Conservation (phyloP, 2,888 invertebrate species). For the Yponomeuta malinellus region DNA sequence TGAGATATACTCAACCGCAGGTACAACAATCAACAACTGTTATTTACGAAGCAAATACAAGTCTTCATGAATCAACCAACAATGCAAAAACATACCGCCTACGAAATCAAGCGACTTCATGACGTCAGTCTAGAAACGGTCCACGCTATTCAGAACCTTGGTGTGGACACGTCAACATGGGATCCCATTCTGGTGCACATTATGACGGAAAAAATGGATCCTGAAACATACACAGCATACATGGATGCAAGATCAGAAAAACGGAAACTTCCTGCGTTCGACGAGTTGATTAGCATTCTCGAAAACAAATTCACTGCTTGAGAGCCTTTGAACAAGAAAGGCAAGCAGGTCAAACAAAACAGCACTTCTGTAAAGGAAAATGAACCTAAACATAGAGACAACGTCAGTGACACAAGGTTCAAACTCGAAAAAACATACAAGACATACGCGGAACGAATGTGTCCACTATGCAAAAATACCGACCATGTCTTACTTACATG, state of each 20-base stretch:
- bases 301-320: background rate
- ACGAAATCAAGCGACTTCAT: slow-evolving; percentile 8
- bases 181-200: slow-evolving; percentile 22
- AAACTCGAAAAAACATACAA: too few relatives aligned
- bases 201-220: slow-evolving; percentile 23
- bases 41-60: slow-evolving; percentile 24
- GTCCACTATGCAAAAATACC: too few relatives aligned
- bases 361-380: too few relatives aligned
- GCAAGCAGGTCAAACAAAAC: too few relatives aligned
- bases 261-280: background rate
- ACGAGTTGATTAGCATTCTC: background rate
- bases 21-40: slow-evolving; percentile 21
- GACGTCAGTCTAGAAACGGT: slow-evolving; percentile 11
- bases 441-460: too few relatives aligned
- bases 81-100: background rate
- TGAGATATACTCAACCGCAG: slow-evolving; percentile 22
- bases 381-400: too few relatives aligned
- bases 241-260: background rate
- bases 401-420: too few relatives aligned
- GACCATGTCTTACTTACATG: too few relatives aligned
- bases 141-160: slow-evolving; percentile 17
- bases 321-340: background rate
- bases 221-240: slow-evolving; percentile 14
- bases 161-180: slow-evolving; percentile 20
- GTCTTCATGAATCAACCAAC: slow-evolving; percentile 21